phyloP scores from a whole-genome alignment of 2,113 vertebrate genomes.

The Sarotherodon lohbergeri region DNA sequence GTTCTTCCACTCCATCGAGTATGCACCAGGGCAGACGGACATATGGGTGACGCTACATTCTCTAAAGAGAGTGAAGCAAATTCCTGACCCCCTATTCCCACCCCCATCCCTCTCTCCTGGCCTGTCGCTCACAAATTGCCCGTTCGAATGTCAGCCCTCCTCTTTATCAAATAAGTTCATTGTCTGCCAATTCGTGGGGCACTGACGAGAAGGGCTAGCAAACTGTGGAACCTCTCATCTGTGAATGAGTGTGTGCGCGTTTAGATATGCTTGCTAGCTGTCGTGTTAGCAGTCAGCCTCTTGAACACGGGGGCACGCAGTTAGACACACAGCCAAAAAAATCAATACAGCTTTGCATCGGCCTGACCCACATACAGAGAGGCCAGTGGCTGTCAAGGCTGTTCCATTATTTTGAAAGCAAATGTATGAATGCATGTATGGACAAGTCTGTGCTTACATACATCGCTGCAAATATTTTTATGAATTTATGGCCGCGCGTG shows the following conservation, averaged over 20 bases:
- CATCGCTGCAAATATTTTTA: background rate
- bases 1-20: conserved; percentile 63
- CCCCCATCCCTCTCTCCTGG: conserved; percentile 30
- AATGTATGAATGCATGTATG: background rate
- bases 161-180: conserved; percentile 68
- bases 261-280: conserved; percentile 19
- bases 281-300: conserved; percentile 44
- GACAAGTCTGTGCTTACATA: background rate
- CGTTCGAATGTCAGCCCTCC: conserved; percentile 66
- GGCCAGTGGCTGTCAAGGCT: conserved; percentile 27
- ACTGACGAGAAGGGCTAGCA: conserved; percentile 52
- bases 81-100: conserved; percentile 52
- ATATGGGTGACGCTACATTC: conserved; percentile 69
- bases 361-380: conserved; percentile 74
- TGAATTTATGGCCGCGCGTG: background rate
- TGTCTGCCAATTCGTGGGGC: conserved; percentile 63
- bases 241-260: conserved; percentile 19
- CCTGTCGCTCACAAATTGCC: conserved; percentile 67
- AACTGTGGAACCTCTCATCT: conserved; percentile 28
- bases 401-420: conserved; percentile 37
- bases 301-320: conserved; percentile 51
- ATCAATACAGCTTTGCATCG: conserved; percentile 75
- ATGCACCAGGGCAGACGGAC: conserved; percentile 63
- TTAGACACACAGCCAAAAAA: conserved; percentile 59
- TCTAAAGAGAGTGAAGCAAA: conserved; percentile 66